These are phyloP conservation scores for Leistus spinibarbis DNA, from an alignment of 2,888 invertebrate genomes.

Conservation along the genomic window DNA sequence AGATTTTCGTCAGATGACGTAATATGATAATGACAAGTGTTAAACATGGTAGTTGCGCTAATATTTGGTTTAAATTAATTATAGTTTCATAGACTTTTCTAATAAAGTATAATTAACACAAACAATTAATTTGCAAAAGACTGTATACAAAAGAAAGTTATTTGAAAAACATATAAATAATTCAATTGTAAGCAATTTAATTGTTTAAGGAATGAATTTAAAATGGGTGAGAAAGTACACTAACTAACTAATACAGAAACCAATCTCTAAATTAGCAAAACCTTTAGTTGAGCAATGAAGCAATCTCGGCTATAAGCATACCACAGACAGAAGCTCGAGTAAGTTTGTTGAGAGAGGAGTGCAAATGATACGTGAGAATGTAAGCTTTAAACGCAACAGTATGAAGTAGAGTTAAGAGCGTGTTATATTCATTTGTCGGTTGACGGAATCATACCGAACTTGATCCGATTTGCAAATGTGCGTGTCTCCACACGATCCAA, in stretches of 20 bases:
- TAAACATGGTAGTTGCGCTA: no score
- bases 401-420: neutral
- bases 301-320: neutral
- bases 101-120: no score
- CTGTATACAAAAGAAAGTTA: no score
- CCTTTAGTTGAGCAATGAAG: neutral
- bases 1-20: no score
- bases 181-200: no score
- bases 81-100: no score
- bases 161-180: no score
- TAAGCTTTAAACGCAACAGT: neutral
- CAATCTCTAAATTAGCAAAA: neutral
- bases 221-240: neutral
- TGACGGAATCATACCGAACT: neutral
- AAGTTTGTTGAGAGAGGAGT: neutral
- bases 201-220: no score
- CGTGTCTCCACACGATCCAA: neutral
- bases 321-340: neutral
- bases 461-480: constrained; percentile 4
- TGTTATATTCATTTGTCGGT: neutral
- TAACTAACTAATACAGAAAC: neutral
- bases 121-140: no score
- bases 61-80: no score
- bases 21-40: no score
- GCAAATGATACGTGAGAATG: constrained; percentile 1